Percentiles rank a stretch among this genome's conserved stretches.
phyloP scores from a whole-genome alignment of 2,888 invertebrate species.

The Acleris laterana region DNA sequence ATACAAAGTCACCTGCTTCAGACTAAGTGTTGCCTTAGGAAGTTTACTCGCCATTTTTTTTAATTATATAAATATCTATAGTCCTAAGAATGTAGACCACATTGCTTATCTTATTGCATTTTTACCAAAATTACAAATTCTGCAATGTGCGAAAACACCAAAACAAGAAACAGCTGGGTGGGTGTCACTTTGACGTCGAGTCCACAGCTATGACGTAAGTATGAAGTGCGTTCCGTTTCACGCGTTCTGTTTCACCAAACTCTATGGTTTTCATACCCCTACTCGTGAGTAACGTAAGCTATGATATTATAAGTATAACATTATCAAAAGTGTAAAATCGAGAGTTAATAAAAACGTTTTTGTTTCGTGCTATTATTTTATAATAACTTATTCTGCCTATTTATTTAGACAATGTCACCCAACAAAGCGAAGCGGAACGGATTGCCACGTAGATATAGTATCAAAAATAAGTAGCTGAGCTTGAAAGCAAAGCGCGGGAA shows the following conservation, averaged over 20 bases:
- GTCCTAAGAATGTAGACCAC: neutral
- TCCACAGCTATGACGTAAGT: neutral
- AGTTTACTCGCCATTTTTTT: slow-evolving; percentile 68
- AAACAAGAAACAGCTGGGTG: slow-evolving; percentile 11
- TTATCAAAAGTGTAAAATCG: too few species aligned
- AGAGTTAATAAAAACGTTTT: too few species aligned
- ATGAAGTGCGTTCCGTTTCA: neutral
- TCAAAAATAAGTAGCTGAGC: too few species aligned
- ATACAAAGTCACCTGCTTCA: slow-evolving; percentile 83
- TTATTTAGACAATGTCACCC: too few species aligned
- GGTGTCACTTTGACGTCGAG: neutral
- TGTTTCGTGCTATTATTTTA: too few species aligned
- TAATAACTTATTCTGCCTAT: too few species aligned
- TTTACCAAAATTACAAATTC: neutral
- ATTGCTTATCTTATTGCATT: neutral
- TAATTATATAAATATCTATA: neutral
- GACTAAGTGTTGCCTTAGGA: slow-evolving; percentile 76
- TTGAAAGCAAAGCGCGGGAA: too few species aligned
- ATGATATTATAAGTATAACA: neutral
- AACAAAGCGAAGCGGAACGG: too few species aligned
- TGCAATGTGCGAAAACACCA: neutral
- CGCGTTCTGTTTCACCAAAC: neutral
- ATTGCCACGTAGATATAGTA: too few species aligned
- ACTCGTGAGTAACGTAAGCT: too few species aligned
- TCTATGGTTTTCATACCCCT: too few species aligned